Evolutionary conservation across 1,140 invertebrate genomes (phyloP).

Genomic region (Lasioglossum albipes): DNA sequence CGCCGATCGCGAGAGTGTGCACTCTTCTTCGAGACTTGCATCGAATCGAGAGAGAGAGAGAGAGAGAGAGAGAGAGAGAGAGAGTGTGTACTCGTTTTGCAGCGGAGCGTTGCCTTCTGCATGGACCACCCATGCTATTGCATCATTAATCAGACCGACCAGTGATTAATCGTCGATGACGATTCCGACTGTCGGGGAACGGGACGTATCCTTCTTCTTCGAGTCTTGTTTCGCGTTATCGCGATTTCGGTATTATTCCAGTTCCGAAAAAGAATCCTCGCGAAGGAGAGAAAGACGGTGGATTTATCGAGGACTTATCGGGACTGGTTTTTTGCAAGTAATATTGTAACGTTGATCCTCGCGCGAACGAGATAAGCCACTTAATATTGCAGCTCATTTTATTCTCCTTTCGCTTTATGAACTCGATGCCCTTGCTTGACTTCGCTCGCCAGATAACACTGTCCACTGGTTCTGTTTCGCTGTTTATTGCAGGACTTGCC

Average conservation of each 20-base stretch:
- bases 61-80: too few relatives aligned
- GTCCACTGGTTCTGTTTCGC: neutral
- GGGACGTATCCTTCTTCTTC: neutral
- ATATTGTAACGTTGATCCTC: neutral
- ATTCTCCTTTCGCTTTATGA: neutral
- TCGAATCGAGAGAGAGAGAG: too few relatives aligned
- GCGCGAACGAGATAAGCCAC: neutral
- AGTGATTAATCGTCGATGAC: conserved; percentile 17
- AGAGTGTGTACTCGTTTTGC: too few relatives aligned
- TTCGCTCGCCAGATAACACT: neutral
- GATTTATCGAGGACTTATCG: neutral
- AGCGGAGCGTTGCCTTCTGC: too few relatives aligned
- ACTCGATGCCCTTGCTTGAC: neutral
- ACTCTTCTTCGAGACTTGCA: too few relatives aligned
- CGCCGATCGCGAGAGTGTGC: neutral
- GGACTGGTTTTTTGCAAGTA: neutral
- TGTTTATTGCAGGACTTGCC: too few relatives aligned
- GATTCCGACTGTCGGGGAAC: neutral
- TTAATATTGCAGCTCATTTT: neutral
- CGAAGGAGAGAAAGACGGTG: neutral
- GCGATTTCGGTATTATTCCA: conserved; percentile 14
- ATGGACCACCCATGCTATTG: conserved; percentile 24
- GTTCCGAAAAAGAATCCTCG: neutral
- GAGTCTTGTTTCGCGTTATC: neutral
- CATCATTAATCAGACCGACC: conserved; percentile 7